These are phyloP conservation scores for Tetramorium parvispinum DNA, from an alignment of 1,140 invertebrate species.

Conservation along the genomic window DNA sequence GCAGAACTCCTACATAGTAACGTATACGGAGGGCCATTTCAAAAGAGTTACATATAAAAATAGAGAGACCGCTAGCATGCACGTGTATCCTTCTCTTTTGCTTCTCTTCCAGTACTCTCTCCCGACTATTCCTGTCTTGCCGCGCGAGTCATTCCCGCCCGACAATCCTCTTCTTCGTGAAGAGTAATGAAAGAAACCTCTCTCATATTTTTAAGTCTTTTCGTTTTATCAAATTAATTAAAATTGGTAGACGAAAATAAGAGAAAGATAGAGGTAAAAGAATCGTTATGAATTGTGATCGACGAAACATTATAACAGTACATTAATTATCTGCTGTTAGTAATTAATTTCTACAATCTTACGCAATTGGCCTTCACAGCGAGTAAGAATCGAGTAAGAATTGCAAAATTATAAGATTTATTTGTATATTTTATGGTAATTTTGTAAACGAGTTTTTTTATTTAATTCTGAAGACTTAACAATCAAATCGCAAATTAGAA, in stretches of 20 bases:
- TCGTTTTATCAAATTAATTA: constrained; percentile 20
- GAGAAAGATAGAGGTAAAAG: not conserved
- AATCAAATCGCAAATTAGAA: constrained; percentile 3
- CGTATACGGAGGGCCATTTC: constrained; percentile 54
- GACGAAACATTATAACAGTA: not conserved
- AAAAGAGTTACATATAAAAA: constrained; percentile 69
- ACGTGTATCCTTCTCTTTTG: constrained; percentile 52
- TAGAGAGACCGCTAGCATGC: constrained; percentile 62
- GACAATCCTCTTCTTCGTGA: not conserved
- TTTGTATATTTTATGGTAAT: not conserved
- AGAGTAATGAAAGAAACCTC: not conserved
- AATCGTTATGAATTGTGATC: not conserved
- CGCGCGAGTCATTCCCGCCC: constrained; percentile 6
- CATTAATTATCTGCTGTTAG: not conserved
- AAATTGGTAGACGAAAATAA: not conserved
- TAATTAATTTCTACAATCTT: constrained; percentile 21
- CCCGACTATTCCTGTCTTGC: constrained; percentile 63
- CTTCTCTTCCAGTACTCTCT: constrained; percentile 30
- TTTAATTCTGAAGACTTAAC: not conserved
- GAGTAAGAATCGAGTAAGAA: not conserved
- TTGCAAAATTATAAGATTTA: not conserved
- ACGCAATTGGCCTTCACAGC: not conserved
- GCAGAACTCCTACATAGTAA: constrained; percentile 61
- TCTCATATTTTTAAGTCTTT: not conserved
- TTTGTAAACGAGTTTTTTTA: not conserved